Base-by-base conservation (phyloP, 2,888 invertebrate genomes). In the Calameuta filiformis region DNA sequence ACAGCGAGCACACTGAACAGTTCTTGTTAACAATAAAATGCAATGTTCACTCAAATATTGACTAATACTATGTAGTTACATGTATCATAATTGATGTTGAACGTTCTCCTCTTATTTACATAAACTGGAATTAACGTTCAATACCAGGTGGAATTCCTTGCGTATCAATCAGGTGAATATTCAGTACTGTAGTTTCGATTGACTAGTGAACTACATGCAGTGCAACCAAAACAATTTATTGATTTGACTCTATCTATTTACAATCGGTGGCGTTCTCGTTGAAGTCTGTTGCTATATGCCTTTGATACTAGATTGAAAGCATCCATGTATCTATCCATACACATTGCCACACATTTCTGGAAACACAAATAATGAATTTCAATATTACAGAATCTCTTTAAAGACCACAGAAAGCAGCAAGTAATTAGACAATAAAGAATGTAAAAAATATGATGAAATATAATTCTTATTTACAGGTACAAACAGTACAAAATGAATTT, bases 251-350 rank as follows among this genome's bases (percentile, higher is more conserved):
- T 79, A 30, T 78, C 76, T 85, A 85, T 88, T 93, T 93, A 94
- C 93, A 94, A 93, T 91, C 93, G 93, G 89, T 93, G 93, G 84
- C 95, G 93, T 92, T 98, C 98, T 84, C 95, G 94, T 90, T 97
- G 96, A 86, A 99, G 93, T 89, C 98, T 94, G 90, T 94, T 94
- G 81, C 96, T 95, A 91, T 98, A 98, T 0, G 98, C 95, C 92
- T 96, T 95, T 15, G 98, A 97, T 15, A 99, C 97, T 77, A 98
- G 93, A 92, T 98, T 97, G 96, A 97, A 98, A 4, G 98, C 95
- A 89, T 99, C 99, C 97, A 98, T 97, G 93, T 97, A 99, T 88
- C 99, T 94, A 92, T 99, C 99, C 98, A 98, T 98, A 91, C 99
- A 99, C 97, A 98, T 98, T 0, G 98, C 97, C 85, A 99, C 94